Base-by-base conservation (phyloP, 2,113 vertebrate species). In the Cisticola juncidis region DNA sequence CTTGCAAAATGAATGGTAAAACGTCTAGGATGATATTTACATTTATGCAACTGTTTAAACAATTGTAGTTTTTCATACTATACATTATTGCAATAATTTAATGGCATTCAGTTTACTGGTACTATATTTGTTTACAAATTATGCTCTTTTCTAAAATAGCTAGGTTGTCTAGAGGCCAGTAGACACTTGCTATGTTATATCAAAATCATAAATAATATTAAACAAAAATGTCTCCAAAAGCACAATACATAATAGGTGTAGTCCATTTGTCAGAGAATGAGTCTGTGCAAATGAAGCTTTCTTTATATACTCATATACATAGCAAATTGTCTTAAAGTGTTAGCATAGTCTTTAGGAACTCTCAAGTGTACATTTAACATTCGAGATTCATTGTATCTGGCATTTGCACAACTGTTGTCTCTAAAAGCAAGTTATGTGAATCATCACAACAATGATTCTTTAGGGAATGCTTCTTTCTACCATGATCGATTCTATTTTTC, bases 201-300 rank as follows among this genome's bases (percentile, higher is more conserved):
- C 38, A 96, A 93, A 95, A 93, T 70, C 14, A 7, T 60, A 95
- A 94, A 69, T 81, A 94, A 95, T 94, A 94, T 91, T 61, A 94
- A 95, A 85, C 42, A 86, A 93, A 94, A 85, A 69, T 88, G 13
- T 40, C 83, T 91, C 84, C 33, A 68, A 20, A 29, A 80, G 6
- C 14, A 54, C 65, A 81, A 91, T 65, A 79, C 8, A 15, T 66
- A 57, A 83, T 57, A 81, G 25, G 44, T 90, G 92, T 81, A 76
- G 83, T 58, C 15, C 62, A 61, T 97, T 94, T 96, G 54, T 94
- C 85, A 58, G 33, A 26, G 68, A 96, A 50, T 56, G 36, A 87
- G 24, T 74, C 64, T 77, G n/a, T 54, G 51, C 16, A 93, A 71
- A 94, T 82, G 26, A 88, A 33, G 11, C 3, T 61, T 86, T 62